These are phyloP conservation scores for Cheilosia impressa DNA, from an alignment of 2,888 invertebrate species.

Conservation along the genomic window DNA sequence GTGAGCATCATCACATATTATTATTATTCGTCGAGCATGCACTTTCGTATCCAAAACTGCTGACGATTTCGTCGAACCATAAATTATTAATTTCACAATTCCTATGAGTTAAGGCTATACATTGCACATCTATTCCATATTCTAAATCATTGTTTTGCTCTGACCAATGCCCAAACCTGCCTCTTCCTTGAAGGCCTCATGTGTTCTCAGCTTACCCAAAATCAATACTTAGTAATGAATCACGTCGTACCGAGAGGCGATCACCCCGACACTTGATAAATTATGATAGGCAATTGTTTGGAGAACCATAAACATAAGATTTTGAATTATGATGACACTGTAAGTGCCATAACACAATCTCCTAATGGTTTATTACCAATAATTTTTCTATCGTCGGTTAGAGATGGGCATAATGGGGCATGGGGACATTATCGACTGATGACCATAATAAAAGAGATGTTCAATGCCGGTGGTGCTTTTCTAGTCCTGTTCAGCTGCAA, in stretches of 20 bases:
- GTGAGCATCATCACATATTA: slow-evolving; percentile 24
- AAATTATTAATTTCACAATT: slow-evolving; percentile 53
- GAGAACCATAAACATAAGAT: slow-evolving; percentile 72
- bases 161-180: background rate
- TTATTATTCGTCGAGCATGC: slow-evolving; percentile 24
- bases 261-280: slow-evolving; percentile 66
- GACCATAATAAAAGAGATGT: slow-evolving; percentile 55
- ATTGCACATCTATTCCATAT: slow-evolving; percentile 35
- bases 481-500: background rate
- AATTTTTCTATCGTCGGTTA: slow-evolving; percentile 69
- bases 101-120: slow-evolving; percentile 1
- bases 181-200: slow-evolving; percentile 52
- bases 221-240: slow-evolving; percentile 67
- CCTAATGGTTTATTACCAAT: slow-evolving; percentile 72
- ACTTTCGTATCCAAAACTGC: slow-evolving; percentile 46
- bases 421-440: slow-evolving; percentile 57
- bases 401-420: slow-evolving; percentile 17
- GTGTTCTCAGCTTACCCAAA: slow-evolving; percentile 50
- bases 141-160: slow-evolving; percentile 47
- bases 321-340: slow-evolving; percentile 74
- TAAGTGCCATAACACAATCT: slow-evolving; percentile 69
- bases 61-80: slow-evolving; percentile 47
- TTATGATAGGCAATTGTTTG: slow-evolving; percentile 72
- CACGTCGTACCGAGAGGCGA: slow-evolving; percentile 56
- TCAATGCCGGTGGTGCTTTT: slow-evolving; percentile 18